Evolutionary conservation across 2,113 vertebrate species (phyloP).

Genomic region (Ginglymostoma cirratum): DNA sequence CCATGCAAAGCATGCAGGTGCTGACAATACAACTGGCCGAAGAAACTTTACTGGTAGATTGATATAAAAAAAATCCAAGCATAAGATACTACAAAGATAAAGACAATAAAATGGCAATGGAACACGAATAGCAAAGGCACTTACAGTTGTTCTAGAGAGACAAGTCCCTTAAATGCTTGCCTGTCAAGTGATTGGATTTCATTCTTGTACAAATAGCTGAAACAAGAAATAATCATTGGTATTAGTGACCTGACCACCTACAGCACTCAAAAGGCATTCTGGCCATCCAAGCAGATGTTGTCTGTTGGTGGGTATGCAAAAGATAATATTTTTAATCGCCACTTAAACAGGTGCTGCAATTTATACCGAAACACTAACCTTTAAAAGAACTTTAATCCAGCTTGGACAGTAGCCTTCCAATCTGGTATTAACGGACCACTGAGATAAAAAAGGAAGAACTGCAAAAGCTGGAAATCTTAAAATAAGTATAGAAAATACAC

Average conservation of each 20-base stretch:
- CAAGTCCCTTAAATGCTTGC: constrained; percentile 98
- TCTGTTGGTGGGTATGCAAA: constrained; percentile 18
- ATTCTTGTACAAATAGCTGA: constrained; percentile 99
- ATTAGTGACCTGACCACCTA: constrained; percentile 64
- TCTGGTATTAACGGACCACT: not conserved
- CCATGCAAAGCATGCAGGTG: constrained; percentile 68
- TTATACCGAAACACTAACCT: constrained; percentile 24
- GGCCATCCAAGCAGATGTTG: constrained; percentile 7
- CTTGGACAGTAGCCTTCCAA: not conserved
- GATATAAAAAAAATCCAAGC: constrained; percentile 43
- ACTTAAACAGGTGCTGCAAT: constrained; percentile 8
- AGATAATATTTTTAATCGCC: constrained; percentile 19
- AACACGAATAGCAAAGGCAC: constrained; percentile 65
- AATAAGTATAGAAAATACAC: not conserved
- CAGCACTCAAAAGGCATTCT: constrained; percentile 23
- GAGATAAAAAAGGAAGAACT: not conserved
- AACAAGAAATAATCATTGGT: constrained; percentile 83
- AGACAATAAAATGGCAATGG: constrained; percentile 38
- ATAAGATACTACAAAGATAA: constrained; percentile 41
- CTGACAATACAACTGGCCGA: constrained; percentile 39
- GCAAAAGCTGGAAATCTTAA: not conserved
- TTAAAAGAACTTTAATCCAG: not conserved
- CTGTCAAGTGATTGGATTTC: constrained; percentile 99
- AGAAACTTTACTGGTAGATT: constrained; percentile 44
- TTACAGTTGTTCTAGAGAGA: constrained; percentile 99